Percentiles rank a stretch among this genome's conserved stretches.
Conservation (phyloP, 2,797 vertebrate species). For the Acrocephalus scirpaceus region DNA sequence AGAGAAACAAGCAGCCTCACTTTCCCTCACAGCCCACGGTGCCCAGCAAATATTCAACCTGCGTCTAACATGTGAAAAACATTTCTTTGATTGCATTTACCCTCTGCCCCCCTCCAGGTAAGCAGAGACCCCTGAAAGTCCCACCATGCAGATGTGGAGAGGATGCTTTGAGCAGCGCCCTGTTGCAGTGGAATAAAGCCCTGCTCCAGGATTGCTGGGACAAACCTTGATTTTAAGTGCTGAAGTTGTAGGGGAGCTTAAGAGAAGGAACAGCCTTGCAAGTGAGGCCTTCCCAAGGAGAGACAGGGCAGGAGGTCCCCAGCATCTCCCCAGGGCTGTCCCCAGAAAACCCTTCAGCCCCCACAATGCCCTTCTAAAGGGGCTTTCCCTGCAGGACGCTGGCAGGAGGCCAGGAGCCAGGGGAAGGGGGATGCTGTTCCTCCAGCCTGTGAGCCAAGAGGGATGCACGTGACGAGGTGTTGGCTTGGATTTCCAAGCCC, state of each 20-base stretch:
- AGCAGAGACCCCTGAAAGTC: background rate
- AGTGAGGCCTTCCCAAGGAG: background rate
- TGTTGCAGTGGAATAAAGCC: background rate
- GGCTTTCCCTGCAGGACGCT: background rate
- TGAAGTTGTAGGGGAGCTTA: background rate
- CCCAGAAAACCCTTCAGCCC: background rate
- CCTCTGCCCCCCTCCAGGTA: background rate
- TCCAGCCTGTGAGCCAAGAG: background rate
- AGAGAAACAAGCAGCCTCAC: background rate
- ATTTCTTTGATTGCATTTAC: background rate
- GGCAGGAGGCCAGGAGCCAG: background rate
- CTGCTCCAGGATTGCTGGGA: background rate
- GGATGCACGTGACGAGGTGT: background rate
- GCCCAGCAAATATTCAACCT: background rate
- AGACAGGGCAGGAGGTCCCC: background rate
- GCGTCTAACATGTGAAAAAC: background rate
- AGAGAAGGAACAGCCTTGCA: background rate
- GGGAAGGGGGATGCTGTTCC: background rate
- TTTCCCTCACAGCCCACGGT: accelerated
- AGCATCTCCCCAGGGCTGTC: background rate
- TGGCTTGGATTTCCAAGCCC: conserved; percentile 51
- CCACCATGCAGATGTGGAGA: background rate
- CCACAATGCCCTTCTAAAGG: background rate
- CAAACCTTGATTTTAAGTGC: background rate
- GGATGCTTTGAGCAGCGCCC: background rate